phyloP scores from a whole-genome alignment of 2,888 invertebrate genomes.

The Synanthedon vespiformis region DNA sequence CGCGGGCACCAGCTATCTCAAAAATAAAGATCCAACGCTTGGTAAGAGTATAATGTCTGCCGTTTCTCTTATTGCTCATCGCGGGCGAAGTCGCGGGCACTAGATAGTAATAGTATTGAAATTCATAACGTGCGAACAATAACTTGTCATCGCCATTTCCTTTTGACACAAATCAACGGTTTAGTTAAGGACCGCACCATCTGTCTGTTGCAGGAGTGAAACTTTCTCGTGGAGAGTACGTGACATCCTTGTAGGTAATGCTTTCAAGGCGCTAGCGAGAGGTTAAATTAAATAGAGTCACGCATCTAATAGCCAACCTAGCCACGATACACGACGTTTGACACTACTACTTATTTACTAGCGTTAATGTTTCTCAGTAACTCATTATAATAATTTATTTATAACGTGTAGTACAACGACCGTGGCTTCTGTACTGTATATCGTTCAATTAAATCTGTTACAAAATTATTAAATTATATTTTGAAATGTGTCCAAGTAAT shows the following conservation, averaged over 20 bases:
- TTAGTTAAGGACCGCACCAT: slow-evolving; percentile 27
- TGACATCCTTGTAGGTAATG: slow-evolving; percentile 38
- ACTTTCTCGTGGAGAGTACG: slow-evolving; percentile 33
- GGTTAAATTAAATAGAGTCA: slow-evolving; percentile 27
- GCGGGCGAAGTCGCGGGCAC: too few species aligned
- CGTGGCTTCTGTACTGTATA: too few species aligned
- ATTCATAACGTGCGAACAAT: slow-evolving; percentile 14
- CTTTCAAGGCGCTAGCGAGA: slow-evolving; percentile 18
- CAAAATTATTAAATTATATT: too few species aligned
- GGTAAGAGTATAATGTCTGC: too few species aligned
- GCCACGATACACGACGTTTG: neutral
- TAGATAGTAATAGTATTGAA: neutral
- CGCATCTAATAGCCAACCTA: slow-evolving; percentile 11
- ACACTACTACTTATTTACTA: neutral
- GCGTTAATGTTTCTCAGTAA: neutral
- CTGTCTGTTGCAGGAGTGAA: slow-evolving; percentile 19
- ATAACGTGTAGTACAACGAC: too few species aligned
- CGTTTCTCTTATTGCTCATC: too few species aligned
- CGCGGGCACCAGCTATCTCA: too few species aligned
- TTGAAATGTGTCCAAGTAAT: too few species aligned
- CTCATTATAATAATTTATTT: neutral
- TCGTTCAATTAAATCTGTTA: too few species aligned
- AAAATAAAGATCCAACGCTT: too few species aligned
- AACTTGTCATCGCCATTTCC: slow-evolving; percentile 8
- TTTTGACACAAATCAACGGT: slow-evolving; percentile 21